Percentiles rank a stretch among this genome's conserved stretches.
Conservation (phyloP, 2,797 vertebrate genomes). For the Taeniopygia guttata region DNA sequence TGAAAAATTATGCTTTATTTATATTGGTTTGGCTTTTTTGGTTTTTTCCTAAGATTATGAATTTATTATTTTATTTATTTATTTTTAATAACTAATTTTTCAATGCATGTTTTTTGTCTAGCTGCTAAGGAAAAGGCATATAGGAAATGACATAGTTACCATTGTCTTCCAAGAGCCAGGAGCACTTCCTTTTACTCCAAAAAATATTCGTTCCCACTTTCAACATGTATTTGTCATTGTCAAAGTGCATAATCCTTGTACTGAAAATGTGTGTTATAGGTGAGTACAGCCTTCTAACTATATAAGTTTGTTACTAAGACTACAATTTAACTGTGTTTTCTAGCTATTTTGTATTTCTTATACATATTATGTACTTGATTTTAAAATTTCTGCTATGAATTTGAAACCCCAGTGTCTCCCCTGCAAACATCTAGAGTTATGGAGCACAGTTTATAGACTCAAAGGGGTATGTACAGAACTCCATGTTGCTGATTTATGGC, state of each 20-base stretch:
- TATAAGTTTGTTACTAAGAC: not conserved
- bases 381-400: not conserved
- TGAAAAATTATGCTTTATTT: not conserved
- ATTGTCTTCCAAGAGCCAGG: slow-evolving; percentile 98
- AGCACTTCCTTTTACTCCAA: slow-evolving; percentile 95
- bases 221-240: slow-evolving; percentile 98
- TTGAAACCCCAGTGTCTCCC: not conserved
- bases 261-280: slow-evolving; percentile 97
- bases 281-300: slow-evolving; percentile 67
- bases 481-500: not conserved
- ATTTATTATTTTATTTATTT: not conserved
- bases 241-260: slow-evolving; percentile 94
- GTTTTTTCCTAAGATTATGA: not conserved
- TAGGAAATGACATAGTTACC: slow-evolving; percentile 98
- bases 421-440: not conserved
- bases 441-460: not conserved
- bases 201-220: slow-evolving; percentile 97
- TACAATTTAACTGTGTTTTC: not conserved
- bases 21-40: not conserved
- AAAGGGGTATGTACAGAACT: not conserved
- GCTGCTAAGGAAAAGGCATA: slow-evolving; percentile 96
- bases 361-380: not conserved
- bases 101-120: slow-evolving; percentile 65
- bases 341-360: not conserved
- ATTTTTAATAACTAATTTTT: slow-evolving; percentile 35